Conservation (phyloP, 1,140 invertebrate species). For the Manduca sexta region DNA sequence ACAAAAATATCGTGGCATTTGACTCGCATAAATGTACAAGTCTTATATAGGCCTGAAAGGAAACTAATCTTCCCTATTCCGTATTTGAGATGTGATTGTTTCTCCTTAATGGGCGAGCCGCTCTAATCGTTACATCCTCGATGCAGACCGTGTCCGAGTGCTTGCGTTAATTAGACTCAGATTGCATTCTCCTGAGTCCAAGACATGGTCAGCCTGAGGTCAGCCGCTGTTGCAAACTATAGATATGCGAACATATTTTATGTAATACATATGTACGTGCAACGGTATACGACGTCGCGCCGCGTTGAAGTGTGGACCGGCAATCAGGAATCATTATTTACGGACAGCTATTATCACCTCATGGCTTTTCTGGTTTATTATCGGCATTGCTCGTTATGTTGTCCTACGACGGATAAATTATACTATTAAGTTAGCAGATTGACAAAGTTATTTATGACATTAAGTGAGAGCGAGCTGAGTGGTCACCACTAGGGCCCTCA, state of each 20-base stretch:
- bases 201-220: conserved; percentile 39
- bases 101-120: conserved; percentile 47
- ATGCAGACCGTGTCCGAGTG: conserved; percentile 17
- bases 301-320: conserved; percentile 43
- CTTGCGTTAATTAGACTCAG: conserved; percentile 39
- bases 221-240: conserved; percentile 29
- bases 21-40: background rate
- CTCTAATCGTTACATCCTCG: conserved; percentile 58
- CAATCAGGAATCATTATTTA: conserved; percentile 70
- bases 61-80: conserved; percentile 42
- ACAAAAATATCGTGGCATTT: no score
- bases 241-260: conserved; percentile 14
- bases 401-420: conserved; percentile 66
- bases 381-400: conserved; percentile 66
- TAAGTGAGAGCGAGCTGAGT: conserved; percentile 44
- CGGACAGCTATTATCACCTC: conserved; percentile 68
- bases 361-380: conserved; percentile 70
- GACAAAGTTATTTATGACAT: conserved; percentile 69
- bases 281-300: conserved; percentile 17
- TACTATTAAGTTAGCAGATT: conserved; percentile 63
- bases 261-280: background rate
- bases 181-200: conserved; percentile 38
- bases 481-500: conserved; percentile 27
- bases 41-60: conserved; percentile 2
- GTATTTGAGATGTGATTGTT: conserved; percentile 56